These are phyloP conservation scores for Mirounga angustirostris DNA, from an alignment of 2,113 vertebrate genomes.

Conservation along the genomic window DNA sequence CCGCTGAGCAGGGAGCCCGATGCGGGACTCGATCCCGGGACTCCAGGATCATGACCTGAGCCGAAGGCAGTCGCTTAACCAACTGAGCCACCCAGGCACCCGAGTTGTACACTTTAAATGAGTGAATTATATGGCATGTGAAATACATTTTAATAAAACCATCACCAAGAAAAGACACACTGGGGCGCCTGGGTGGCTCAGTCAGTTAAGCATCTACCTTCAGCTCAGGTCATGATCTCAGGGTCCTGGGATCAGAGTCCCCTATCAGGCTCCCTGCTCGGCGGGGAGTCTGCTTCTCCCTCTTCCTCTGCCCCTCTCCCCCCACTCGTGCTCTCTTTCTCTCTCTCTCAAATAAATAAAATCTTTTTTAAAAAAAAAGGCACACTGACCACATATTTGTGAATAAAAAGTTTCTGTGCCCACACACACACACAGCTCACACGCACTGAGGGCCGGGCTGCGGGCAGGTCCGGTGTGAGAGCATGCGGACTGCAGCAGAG, in stretches of 20 bases:
- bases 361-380: neutral
- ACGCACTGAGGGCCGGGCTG: neutral
- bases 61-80: too few relatives aligned
- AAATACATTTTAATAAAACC: neutral
- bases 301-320: too few relatives aligned
- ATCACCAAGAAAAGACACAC: neutral
- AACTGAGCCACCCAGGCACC: too few relatives aligned
- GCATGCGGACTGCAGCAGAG: accelerated
- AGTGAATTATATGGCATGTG: neutral
- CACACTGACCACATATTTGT: neutral
- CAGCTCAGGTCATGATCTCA: neutral
- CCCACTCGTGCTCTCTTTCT: too few relatives aligned
- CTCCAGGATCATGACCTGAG: too few relatives aligned
- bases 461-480: neutral
- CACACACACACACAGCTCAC: neutral
- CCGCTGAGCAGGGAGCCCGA: too few relatives aligned
- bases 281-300: too few relatives aligned
- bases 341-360: too few relatives aligned
- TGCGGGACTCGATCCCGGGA: too few relatives aligned
- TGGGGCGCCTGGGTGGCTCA: too few relatives aligned
- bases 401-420: neutral
- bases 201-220: neutral
- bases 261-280: too few relatives aligned
- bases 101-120: neutral
- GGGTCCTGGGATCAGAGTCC: too few relatives aligned